A percentile compares a stretch with the other conserved stretches of the same genome.
phyloP scores from a whole-genome alignment of 2,888 invertebrate genomes.

The Dichetophora obliterata region DNA sequence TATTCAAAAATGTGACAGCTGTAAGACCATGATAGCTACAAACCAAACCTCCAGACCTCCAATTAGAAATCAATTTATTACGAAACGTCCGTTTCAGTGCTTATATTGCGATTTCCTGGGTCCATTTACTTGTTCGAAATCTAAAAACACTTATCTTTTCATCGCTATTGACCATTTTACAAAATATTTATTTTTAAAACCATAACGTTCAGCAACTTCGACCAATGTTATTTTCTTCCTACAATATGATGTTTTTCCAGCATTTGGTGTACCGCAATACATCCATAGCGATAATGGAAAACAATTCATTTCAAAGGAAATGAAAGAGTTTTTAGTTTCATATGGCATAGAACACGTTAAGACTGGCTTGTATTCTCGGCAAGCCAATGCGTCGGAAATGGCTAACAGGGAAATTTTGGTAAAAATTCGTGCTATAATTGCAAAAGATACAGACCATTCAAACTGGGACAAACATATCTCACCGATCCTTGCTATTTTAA shows the following conservation, averaged over 20 bases:
- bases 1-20: not conserved
- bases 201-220: not conserved
- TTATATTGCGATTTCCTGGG: not conserved
- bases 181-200: not conserved
- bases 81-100: not conserved
- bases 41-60: not conserved
- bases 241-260: no score
- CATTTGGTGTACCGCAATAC: constrained; percentile 31
- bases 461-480: constrained; percentile 23
- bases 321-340: constrained; percentile 30
- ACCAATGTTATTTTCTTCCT: not conserved
- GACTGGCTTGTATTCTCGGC: constrained; percentile 31
- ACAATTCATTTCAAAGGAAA: constrained; percentile 35
- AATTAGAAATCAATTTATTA: not conserved
- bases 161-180: not conserved
- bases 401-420: constrained; percentile 39
- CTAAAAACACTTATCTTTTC: not conserved
- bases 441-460: constrained; percentile 23
- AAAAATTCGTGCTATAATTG: constrained; percentile 27
- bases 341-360: constrained; percentile 34
- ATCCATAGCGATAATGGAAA: constrained; percentile 35
- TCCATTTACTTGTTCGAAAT: not conserved
- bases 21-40: not conserved
- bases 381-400: constrained; percentile 44
- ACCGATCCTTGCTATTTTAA: not conserved